Base-by-base conservation (phyloP, 2,797 vertebrate genomes). In the Acanthopagrus latus region DNA sequence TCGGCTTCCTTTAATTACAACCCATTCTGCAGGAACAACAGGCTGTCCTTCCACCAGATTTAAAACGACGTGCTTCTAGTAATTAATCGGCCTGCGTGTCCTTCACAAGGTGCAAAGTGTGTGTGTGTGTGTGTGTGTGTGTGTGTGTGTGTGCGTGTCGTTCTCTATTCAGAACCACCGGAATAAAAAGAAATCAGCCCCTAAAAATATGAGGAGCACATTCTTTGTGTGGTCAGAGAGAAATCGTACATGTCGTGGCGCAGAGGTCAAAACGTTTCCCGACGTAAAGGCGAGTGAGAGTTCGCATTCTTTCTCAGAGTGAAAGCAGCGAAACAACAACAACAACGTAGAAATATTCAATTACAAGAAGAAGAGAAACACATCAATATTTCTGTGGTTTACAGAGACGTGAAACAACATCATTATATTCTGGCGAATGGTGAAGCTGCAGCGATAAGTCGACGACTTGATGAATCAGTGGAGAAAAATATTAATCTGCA, bases 1-100 rank as follows among this genome's bases (percentile, higher is more conserved):
- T 88, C 86, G 38, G 85, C 89, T 91, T 86, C 83, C 91, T 94
- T 95, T 95, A 95, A 95, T 95, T 95, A 94, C 91, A 87, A 89
- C 64, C 89, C 89, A 78, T 93, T 96, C 91, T 88, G 85, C 88
- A 93, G 92, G 89, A 95, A 94, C 93, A 95, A 95, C 95, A 93
- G 88, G 87, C 88, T 89, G 93, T 94, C 93, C 93, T 94, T 94
- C 92, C 86, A 76, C 80, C 89, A 93, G 90, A 94, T 93, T 94
- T 94, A 93, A 93, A 93, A 90, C 90, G 81, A 88, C 88, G 92
- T 82, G 89, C 88, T 90, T 81, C 82, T 23, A 18, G 91, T 94
- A 94, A 94, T 95, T 94, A 93, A 94, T 93, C 80, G 88, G 86
- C 87, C 82, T 48, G 85, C 57, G 83, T 87, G 92, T 93, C 94